Base-by-base conservation (phyloP, 1,140 invertebrate genomes). In the Drosophila leontia region DNA sequence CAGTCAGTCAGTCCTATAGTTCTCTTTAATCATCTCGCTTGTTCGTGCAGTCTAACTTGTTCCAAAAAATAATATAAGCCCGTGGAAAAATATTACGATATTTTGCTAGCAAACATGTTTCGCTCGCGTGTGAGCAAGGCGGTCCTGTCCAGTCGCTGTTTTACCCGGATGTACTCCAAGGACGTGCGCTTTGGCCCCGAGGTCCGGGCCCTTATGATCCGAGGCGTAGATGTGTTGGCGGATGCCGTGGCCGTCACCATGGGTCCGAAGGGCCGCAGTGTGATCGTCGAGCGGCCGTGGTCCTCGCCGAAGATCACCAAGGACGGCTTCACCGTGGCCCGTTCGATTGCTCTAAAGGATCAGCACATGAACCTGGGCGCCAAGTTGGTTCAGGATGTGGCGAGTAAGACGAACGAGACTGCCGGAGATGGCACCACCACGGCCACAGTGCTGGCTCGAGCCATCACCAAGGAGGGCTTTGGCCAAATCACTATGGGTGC, bases 241-340 rank as follows among this genome's bases (percentile, higher is more conserved):
- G 98, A 99, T 95, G 98, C 99, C 32, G 99, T 99, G 13, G 98
- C 99, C 7, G 98, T 99, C 15, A 99, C 99, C n/a, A 99, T 99
- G 98, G 99, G 99, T 44, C 99, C 99, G 55, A 99, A 99, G 95
- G 99, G 99, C 42, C 96, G 99, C 78, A 99, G 99, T 94, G 99
- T 99, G 3, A 99, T 99, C 79, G 94, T 99, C 71, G 99, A 99
- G 93, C 98, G 99, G 92, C 98, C 97, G 12, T 99, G 99, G 99
- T 99, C 99, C 7, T 98, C 97, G 72, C 99, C 99, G 7, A 99
- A 99, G 94, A 99, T 99, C 85, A 99, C 99, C 17, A 99, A 99
- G 94, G 99, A 99, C 93, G 99, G 99, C 77, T 99, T 99, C 0
- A 99, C 99, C 3, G 99, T 99, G 47, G 99, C 99, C 2, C 99